phyloP scores from a whole-genome alignment of 2,113 vertebrate species.

The Platysternon megacephalum region DNA sequence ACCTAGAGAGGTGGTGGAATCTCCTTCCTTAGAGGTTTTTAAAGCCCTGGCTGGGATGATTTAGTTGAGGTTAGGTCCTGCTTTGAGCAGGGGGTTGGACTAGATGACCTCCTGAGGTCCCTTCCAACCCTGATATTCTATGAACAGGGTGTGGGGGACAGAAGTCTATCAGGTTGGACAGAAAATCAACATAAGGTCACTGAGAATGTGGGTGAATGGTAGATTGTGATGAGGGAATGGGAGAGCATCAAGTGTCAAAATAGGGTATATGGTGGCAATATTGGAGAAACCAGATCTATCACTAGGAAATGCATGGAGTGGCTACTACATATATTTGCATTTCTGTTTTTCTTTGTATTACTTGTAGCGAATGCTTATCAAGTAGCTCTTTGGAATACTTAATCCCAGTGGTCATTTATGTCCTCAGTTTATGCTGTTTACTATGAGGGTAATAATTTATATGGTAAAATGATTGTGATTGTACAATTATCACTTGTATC shows the following conservation, averaged over 20 bases:
- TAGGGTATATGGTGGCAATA: not conserved
- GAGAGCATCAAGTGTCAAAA: not conserved
- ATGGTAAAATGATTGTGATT: too few species aligned
- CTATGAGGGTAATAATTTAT: too few species aligned
- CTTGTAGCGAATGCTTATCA: not conserved
- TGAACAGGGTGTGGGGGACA: not conserved
- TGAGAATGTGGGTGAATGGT: not conserved
- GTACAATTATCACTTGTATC: too few species aligned
- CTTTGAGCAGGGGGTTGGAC: too few species aligned
- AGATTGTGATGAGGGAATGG: not conserved
- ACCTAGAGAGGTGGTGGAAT: too few species aligned
- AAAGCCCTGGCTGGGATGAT: too few species aligned
- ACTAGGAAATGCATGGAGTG: not conserved
- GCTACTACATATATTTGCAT: not conserved
- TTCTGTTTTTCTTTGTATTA: not conserved
- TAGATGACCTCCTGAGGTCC: too few species aligned
- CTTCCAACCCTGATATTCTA: too few species aligned
- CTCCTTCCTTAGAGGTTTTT: too few species aligned
- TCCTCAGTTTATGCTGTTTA: too few species aligned
- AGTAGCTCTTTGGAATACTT: not conserved
- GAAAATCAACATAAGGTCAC: not conserved
- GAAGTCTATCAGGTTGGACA: not conserved
- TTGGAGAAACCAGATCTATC: not conserved
- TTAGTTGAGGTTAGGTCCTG: too few species aligned
- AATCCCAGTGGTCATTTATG: not conserved